Percentiles rank a stretch among this genome's conserved stretches.
Conservation (phyloP, 2,888 invertebrate genomes). For the Acrocyrtus sp. region DNA sequence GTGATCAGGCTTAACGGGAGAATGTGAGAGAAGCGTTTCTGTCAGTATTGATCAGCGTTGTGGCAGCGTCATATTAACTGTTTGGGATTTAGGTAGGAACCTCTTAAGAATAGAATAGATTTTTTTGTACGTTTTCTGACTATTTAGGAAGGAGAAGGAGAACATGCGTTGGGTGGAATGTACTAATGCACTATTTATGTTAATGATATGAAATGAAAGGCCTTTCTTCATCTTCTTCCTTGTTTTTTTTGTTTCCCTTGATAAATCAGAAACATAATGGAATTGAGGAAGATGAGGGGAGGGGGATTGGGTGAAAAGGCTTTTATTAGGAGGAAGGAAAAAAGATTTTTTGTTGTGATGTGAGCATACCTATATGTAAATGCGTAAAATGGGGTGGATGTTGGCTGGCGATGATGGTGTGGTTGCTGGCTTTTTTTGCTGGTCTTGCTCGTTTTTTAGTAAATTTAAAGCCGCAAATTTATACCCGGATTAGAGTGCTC, state of each 20-base stretch:
- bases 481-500: slow-evolving; percentile 27
- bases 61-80: not conserved
- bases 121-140: too few relatives aligned
- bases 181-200: not conserved
- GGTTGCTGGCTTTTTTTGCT: not conserved
- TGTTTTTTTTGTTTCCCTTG: too few relatives aligned
- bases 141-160: too few relatives aligned
- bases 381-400: not conserved
- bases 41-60: not conserved
- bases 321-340: not conserved
- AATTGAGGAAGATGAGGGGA: not conserved
- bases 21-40: not conserved
- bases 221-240: too few relatives aligned
- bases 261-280: not conserved
- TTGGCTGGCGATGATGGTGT: not conserved
- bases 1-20: not conserved
- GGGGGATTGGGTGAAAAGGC: not conserved
- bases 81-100: too few relatives aligned
- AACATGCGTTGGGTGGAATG: not conserved
- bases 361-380: not conserved
- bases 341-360: too few relatives aligned
- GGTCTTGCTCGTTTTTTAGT: slow-evolving; percentile 1
- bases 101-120: not conserved
- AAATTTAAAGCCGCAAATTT: slow-evolving; percentile 41
- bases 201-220: not conserved